Evolutionary conservation across 2,888 invertebrate species (phyloP).

Genomic region (Volucella bombylans): DNA sequence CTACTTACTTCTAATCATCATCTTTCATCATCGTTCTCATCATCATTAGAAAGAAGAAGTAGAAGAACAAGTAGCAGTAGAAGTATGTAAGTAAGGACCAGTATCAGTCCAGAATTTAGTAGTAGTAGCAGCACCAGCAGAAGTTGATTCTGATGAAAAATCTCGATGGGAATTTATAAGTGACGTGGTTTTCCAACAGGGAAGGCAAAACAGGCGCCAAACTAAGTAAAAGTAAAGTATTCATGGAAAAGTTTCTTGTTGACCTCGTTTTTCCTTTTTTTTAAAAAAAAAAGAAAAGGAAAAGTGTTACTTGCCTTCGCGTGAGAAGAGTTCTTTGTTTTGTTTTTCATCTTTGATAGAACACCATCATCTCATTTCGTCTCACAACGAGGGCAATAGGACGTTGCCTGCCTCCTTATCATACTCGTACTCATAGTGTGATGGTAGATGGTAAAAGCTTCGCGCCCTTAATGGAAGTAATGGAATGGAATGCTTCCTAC

Average conservation of each 20-base stretch:
- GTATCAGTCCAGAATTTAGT: neutral
- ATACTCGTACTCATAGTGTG: conserved; percentile 1
- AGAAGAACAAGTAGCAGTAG: neutral
- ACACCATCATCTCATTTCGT: conserved; percentile 22
- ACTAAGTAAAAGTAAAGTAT: conserved; percentile 57
- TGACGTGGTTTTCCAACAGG: conserved; percentile 62
- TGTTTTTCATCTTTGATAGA: conserved; percentile 45
- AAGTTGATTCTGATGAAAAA: conserved; percentile 17
- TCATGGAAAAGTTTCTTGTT: conserved; percentile 66
- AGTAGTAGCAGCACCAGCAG: neutral
- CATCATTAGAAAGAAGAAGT: neutral
- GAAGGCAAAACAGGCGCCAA: conserved; percentile 25
- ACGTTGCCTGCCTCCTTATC: conserved; percentile 39
- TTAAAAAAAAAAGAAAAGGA: too few species aligned
- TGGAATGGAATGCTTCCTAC: neutral
- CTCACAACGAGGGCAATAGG: conserved; percentile 66
- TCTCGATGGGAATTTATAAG: conserved; percentile 69
- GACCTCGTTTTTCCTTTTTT: conserved; percentile 61
- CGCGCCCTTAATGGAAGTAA: conserved; percentile 46
- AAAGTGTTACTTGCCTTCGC: conserved; percentile 47
- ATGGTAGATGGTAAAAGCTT: conserved; percentile 13
- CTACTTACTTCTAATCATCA: conserved; percentile 66
- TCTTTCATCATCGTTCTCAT: neutral
- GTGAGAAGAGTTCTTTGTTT: conserved; percentile 62
- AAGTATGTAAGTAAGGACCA: neutral